Evolutionary conservation across 2,113 vertebrate species (phyloP), one percentile per base, ranked within the genome.

Genomic region (Oreotragus oreotragus): DNA sequence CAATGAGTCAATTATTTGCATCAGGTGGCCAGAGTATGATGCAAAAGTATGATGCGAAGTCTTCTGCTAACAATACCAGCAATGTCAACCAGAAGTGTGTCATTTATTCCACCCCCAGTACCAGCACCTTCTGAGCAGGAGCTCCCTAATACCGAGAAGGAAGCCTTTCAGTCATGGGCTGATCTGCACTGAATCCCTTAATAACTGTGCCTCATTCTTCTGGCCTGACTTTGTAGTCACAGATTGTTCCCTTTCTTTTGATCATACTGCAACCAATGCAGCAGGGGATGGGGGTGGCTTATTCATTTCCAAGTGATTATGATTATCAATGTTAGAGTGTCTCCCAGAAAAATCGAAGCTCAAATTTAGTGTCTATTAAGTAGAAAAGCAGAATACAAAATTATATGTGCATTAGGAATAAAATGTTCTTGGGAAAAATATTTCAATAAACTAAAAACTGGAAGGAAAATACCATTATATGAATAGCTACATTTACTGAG

Each of bases 381-480:
- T 66, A n/a, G 36, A 89, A 92, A 90, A 90, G 33, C 17, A 64
- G 55, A 87, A 51, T 77, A 66, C 49, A 84, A 86, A 94, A 58
- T 84, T 77, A 27, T 57, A 90, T 92, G 11, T 70, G 39, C 7
- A 88, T 80, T 70, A 79, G 27, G 21, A 64, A 84, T 87, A 79
- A 55, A 70, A 88, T 96, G 83, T 83, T 83, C 13, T 93, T 47
- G 27, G 53, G 7, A 8, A 60, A 84, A 73, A 87, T 89, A 45
- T 16, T 85, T 70, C 43, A 53, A 92, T 45, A 86, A 64, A 28
- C 43, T 81, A 60, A 94, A 95, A 90, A 84, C 47, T 92, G 28
- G 16, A 88, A 91, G 51, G 84, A 16, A 96, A 97, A 88, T 14
- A 70, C 60, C 58, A 86, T 76, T 66, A 91, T 91, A 77, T 94